Base-by-base conservation (phyloP, 2,113 vertebrate species). In the Apistogramma diplotaenia region DNA sequence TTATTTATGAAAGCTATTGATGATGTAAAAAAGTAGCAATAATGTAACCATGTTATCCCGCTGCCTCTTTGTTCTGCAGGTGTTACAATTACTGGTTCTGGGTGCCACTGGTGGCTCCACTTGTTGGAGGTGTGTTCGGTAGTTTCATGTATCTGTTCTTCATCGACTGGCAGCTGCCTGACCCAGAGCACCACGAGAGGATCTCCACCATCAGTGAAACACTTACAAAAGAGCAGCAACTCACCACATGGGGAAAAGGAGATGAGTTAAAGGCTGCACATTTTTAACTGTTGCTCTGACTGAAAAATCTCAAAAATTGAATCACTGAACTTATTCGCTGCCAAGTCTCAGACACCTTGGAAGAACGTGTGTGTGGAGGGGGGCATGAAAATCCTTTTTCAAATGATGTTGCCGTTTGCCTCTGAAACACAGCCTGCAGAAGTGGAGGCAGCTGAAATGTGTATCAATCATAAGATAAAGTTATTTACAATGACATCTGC, bases 41-140 rank as follows among this genome's bases (percentile, higher is more conserved):
- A 57, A 43, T 29, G 11, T 2, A 43, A 80, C 16, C 2, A 1
- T 19, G 82, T 46, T 53, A 4, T 75, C 18, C 9, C 55, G 40
- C 79, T 77, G 13, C 58, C 58, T 54, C 23, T 84, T 71, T 80
- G 12, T 18, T 81, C 53, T 81, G 21, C 87, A 95, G 94, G 86
- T 95, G 93, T 76, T 94, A 90, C 84, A 89, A 93, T 84, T 95
- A 96, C 88, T 96, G 94, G 93, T 96, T 96, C 89, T 96, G 95
- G 95, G 93, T 96, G 0, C 95, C 95, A 0, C 2, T 96, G 54
- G 87, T 95, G 61, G 95, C 93, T 13, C 95, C 95, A 4, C 81
- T 85, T 75, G 2, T 95, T 0, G 95, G 95, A 10, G 93, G 67
- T 0, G 8, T 95, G 27, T 4, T 92, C 1, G 95, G 95, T 3